Conservation (phyloP, 1,140 invertebrate genomes). For the Aphidius ervi region DNA sequence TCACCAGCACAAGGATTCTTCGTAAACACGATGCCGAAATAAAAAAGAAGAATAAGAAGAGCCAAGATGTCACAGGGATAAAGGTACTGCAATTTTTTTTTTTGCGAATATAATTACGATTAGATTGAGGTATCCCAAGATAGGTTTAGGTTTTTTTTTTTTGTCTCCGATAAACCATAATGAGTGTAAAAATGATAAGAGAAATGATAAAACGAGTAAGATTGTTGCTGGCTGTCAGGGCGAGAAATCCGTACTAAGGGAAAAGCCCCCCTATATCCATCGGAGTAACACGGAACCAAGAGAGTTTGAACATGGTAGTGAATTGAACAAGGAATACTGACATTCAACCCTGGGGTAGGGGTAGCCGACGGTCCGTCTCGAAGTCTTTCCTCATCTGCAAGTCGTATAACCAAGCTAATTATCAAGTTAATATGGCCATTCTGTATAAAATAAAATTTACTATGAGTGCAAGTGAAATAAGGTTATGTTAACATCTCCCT, state of each 20-base stretch:
- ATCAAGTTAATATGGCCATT: conserved; percentile 83
- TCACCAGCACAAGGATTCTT: conserved; percentile 27
- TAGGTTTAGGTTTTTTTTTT: no score
- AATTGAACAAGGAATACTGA: conserved; percentile 58
- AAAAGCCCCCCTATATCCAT: conserved; percentile 46
- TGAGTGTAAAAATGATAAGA: conserved; percentile 8
- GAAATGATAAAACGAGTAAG: conserved; percentile 20
- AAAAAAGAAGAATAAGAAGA: conserved; percentile 13
- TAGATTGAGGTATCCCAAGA: no score
- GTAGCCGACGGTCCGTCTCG: conserved; percentile 57
- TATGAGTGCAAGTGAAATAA: no score
- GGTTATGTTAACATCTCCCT: no score
- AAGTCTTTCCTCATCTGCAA: conserved; percentile 78
- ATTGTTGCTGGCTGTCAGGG: conserved; percentile 51
- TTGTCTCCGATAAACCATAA: no score
- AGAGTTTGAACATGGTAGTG: conserved; percentile 54
- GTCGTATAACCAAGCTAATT: conserved; percentile 85
- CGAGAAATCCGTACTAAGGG: conserved; percentile 54
- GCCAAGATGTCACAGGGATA: not conserved
- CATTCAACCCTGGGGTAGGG: conserved; percentile 50
- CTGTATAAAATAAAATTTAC: conserved; percentile 50
- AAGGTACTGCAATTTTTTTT: no score
- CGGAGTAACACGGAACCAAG: conserved; percentile 56
- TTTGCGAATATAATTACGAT: no score
- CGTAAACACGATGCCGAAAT: conserved; percentile 26